Percentiles rank a stretch among this genome's conserved stretches.
Evolutionary conservation across 2,797 vertebrate genomes (phyloP).

Genomic region (Hippopotamyrus pictus): DNA sequence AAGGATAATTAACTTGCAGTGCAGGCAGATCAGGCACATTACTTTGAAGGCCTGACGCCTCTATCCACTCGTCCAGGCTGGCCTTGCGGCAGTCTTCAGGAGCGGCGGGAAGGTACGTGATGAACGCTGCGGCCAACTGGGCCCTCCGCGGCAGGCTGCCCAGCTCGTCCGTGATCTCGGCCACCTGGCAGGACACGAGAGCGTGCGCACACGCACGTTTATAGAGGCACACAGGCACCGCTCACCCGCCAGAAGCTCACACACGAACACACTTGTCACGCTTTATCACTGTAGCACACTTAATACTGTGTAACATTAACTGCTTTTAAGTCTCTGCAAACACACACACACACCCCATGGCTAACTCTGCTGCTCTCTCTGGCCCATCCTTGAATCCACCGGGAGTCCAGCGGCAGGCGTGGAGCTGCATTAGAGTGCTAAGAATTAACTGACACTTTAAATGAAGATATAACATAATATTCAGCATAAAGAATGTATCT

Average conservation of each 20-base stretch:
- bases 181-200: conserved; percentile 63
- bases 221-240: not conserved
- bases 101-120: conserved; percentile 89
- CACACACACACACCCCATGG: not conserved
- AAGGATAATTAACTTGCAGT: not conserved
- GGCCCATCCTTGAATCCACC: not conserved
- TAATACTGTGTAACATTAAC: not conserved
- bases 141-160: conserved; percentile 78
- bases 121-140: conserved; percentile 87
- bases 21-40: conserved; percentile 32
- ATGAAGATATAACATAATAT: not conserved
- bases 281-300: not conserved
- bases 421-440: not conserved
- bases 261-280: not conserved
- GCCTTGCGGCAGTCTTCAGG: conserved; percentile 77
- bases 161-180: conserved; percentile 84
- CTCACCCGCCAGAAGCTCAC: not conserved
- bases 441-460: not conserved
- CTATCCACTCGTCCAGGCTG: conserved; percentile 83
- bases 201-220: not conserved
- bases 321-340: not conserved
- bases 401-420: not conserved
- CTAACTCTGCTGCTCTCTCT: not conserved
- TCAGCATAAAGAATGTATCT: not conserved
- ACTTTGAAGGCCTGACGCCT: conserved; percentile 80